A percentile compares a stretch with the other conserved stretches of the same genome.
Conservation (phyloP, 92 coral and sea anemone genomes). For the Nematostella vectensis region DNA sequence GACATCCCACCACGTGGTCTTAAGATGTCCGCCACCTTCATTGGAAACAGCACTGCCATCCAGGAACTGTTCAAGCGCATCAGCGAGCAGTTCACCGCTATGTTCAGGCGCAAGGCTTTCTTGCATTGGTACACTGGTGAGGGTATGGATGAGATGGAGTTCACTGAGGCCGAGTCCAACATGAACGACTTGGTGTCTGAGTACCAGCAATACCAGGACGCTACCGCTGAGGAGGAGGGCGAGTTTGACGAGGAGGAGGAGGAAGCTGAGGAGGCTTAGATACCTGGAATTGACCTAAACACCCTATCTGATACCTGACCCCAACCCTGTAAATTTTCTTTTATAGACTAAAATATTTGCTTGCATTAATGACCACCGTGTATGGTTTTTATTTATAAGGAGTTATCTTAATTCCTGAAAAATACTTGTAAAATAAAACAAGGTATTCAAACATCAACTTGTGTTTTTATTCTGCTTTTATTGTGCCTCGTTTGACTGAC, state of each 20-base stretch:
- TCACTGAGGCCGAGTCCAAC: conserved; percentile 95
- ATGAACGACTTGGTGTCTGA: conserved; percentile 86
- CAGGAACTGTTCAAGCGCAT: conserved; percentile 87
- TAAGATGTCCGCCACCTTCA: conserved; percentile 82
- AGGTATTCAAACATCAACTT: no score
- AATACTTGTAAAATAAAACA: no score
- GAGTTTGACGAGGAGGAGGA: conserved; percentile 54
- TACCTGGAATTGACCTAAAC: no score
- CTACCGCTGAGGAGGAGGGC: conserved; percentile 84
- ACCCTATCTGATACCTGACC: not conserved
- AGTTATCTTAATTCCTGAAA: no score
- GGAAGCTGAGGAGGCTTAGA: conserved; percentile 11
- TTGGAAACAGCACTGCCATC: conserved; percentile 81
- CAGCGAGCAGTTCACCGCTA: conserved; percentile 90
- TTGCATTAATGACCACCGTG: no score
- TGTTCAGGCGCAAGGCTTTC: conserved; percentile 89
- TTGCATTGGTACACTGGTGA: conserved; percentile 96
- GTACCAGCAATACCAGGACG: conserved; percentile 94
- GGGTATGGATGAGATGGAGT: conserved; percentile 97
- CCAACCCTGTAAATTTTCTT: conserved; percentile 1
- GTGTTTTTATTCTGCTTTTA: no score
- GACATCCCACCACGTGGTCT: conserved; percentile 97
- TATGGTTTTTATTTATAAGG: no score
- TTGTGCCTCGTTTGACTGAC: no score
- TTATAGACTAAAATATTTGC: no score